Evolutionary conservation across 2,113 vertebrate genomes (phyloP).

Genomic region (Microcebus ravelobensis): DNA sequence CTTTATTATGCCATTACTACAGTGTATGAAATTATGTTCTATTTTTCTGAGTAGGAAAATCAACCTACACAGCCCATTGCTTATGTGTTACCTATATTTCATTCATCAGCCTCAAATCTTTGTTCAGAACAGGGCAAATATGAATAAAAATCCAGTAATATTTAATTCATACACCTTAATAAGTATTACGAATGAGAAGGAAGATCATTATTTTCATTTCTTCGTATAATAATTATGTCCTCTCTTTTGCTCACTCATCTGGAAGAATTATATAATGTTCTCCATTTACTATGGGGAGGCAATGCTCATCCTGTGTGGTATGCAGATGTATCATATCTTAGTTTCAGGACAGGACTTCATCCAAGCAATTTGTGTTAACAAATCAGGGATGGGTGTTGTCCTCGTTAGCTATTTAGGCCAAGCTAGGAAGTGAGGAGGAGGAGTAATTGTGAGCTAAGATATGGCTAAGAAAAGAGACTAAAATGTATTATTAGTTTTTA

Average conservation of each 20-base stretch:
- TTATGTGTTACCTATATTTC: background rate
- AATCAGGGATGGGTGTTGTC: slow-evolving; percentile 31
- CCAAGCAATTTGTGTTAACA: slow-evolving; percentile 18
- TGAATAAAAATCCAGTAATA: background rate
- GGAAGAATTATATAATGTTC: slow-evolving; percentile 26
- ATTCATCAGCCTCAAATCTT: background rate
- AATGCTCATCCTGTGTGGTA: slow-evolving; percentile 26
- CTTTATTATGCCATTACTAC: background rate
- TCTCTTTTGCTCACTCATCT: slow-evolving; percentile 25
- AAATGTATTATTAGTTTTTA: background rate
- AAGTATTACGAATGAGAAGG: slow-evolving; percentile 26
- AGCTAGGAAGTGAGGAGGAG: background rate
- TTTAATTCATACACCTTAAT: slow-evolving; percentile 1
- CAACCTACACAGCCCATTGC: background rate
- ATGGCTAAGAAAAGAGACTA: background rate
- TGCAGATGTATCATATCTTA: slow-evolving; percentile 22
- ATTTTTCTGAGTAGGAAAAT: background rate
- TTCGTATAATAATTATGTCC: slow-evolving; percentile 20
- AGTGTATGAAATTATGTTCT: background rate
- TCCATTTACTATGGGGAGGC: background rate
- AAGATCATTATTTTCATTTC: slow-evolving; percentile 48
- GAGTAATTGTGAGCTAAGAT: background rate
- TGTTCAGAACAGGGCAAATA: background rate
- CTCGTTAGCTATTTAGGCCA: slow-evolving; percentile 59
- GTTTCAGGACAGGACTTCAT: background rate